Evolutionary conservation across 2,113 vertebrate species (phyloP), one percentile per base, ranked within the genome.

Genomic region (Brienomyrus longianalis): DNA sequence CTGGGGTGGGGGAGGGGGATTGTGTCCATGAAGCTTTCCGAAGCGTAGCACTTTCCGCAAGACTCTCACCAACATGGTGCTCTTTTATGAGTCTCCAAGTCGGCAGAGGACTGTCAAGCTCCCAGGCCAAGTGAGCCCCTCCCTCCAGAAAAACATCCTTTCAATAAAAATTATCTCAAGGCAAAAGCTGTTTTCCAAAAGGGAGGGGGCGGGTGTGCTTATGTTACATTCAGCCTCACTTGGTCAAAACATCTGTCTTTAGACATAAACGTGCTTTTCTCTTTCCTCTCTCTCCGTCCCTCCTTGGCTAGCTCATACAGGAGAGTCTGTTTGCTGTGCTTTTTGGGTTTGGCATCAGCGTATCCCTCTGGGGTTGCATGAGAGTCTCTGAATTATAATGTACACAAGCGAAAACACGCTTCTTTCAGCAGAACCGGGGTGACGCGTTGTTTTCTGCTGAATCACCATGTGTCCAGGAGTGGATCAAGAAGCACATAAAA

Each of bases 161-260:
- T 87, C 50, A 54, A 87, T 87, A 54, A 87, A 54, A 87, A 23
- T 35, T 5, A 51, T 35, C 9, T 17, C 51, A 87, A 54, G 27
- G 50, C 10, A 74, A 50, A 50, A 74, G 27, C 10, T 7, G 45
- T 66, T 48, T 47, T 74, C n/a, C 48, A 48, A 89, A 89, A 52
- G 39, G 48, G 17, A 59, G 48, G 52, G n/a, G 48, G 31, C 8
- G 31, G 27, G 83, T 6, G 17, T 85, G 80, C 54, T 48, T 66
- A 17, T 39, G 51, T 89, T 86, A 85, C 83, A 85, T 35, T 62
- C 89, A 86, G 83, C 56, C 15, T 70, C 45, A 66, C 52, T 48
- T 48, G 89, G 89, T 89, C 83, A 86, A 89, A 89, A 89, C 89
- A 89, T 89, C 89, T 89, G 89, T 50, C 89, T 89, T 85, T 35